Conservation (phyloP, 2,797 vertebrate genomes). For the Pelobates cultripes region DNA sequence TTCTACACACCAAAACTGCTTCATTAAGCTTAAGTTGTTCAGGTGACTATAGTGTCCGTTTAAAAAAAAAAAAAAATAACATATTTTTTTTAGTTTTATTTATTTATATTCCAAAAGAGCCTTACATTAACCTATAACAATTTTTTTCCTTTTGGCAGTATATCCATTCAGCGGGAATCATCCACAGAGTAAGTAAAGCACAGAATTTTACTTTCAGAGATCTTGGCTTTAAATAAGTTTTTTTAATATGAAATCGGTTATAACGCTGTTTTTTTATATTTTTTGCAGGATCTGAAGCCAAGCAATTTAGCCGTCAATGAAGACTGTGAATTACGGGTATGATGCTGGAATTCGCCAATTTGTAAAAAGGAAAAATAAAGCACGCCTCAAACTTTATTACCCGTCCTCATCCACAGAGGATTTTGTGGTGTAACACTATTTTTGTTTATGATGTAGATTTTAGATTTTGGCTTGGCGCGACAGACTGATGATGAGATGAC, state of each 20-base stretch:
- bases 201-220: too few relatives aligned
- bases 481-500: conserved; percentile 99
- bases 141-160: conserved; percentile 76
- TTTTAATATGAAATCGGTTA: too few relatives aligned
- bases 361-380: too few relatives aligned
- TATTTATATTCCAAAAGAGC: too few relatives aligned
- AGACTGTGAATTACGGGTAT: conserved; percentile 95
- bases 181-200: conserved; percentile 88
- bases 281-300: conserved; percentile 90
- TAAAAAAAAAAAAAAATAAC: too few relatives aligned
- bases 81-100: too few relatives aligned
- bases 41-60: too few relatives aligned
- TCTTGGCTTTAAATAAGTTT: too few relatives aligned
- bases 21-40: too few relatives aligned
- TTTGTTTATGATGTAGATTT: conserved; percentile 77
- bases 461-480: conserved; percentile 95
- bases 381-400: too few relatives aligned
- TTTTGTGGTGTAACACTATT: not conserved
- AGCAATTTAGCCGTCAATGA: conserved; percentile 97
- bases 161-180: conserved; percentile 97
- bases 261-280: conserved; percentile 19
- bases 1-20: too few relatives aligned
- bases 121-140: not conserved
- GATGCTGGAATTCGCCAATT: conserved; percentile 30
- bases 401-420: too few relatives aligned